Base-by-base conservation (phyloP, 2,888 invertebrate genomes). In the Nasonia oneida region DNA sequence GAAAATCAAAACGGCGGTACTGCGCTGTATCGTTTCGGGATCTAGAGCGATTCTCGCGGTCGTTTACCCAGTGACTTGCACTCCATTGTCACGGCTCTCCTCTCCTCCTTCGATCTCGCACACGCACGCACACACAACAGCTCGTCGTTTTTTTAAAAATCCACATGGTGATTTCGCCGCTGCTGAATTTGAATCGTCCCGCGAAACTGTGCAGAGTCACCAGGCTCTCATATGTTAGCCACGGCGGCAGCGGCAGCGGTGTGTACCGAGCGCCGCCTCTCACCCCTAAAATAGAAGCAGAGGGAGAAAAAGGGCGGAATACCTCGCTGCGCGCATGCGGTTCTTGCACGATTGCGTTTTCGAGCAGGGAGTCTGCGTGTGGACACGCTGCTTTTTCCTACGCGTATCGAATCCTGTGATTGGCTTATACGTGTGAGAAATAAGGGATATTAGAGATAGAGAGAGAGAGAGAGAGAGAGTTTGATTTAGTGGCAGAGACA, bases 1-100 rank as follows among this genome's bases (percentile, higher is more conserved):
- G 50, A 53, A 57, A 53, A 71, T 39, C 71, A 71, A 84, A 71
- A 64, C 73, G 33, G 42, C 75, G 64, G 70, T 84, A 18, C 39
- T 39, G 71, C 37, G 39, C 37, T 39, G 71, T 73, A 85, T 85
- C 85, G 79, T 80, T 86, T 79, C 37, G 50, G 81, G 57, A 80
- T 81, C 81, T 83, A 77, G 64, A 80, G 70, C 83, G 71, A 86
- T 80, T 80, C 82, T 75, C 91, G 89, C 91, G 93, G 92, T 93
- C 93, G 93, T 93, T 93, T 93, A 93, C 93, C 91, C 91, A 93
- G 90, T 93, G 93, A 93, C 93, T 93, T 93, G 93, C 93, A 93
- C 88, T 90, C 92, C 91, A 91, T 92, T 92, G 92, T 93, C 90
- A 53, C 73, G 89, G n/a, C 57, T 61, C 89, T 57, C 71, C 84